Percentiles rank a stretch among this genome's conserved stretches.
Conservation (phyloP, 23 tunicate genomes). For the Diplosoma virens region DNA sequence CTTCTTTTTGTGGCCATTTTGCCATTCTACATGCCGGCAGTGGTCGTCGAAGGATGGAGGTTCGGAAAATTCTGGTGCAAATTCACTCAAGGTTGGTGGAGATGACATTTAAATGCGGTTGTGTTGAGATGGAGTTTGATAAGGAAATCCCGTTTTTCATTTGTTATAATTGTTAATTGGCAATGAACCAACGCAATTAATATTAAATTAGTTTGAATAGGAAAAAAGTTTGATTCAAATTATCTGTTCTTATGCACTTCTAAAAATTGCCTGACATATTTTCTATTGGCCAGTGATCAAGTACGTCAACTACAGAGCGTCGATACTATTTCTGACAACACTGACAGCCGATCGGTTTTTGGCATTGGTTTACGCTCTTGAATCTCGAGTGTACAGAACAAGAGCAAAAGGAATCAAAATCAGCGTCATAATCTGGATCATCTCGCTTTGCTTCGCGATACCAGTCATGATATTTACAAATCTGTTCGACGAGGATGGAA, state of each 20-base stretch:
- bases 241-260: no score
- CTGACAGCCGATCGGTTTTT: constrained; percentile 85
- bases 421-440: constrained; percentile 53
- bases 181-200: no score
- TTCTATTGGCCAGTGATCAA: constrained; percentile 50
- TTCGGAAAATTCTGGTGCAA: constrained; percentile 49
- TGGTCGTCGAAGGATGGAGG: constrained; percentile 32
- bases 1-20: constrained; percentile 57
- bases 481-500: neutral
- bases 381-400: constrained; percentile 61
- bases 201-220: no score
- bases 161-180: no score
- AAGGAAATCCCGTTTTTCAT: no score
- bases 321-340: constrained; percentile 63
- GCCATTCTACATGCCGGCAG: constrained; percentile 69
- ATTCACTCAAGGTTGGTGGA: constrained; percentile 53
- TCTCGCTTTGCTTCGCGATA: constrained; percentile 26
- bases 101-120: no score
- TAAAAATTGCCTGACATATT: no score
- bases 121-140: no score
- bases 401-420: constrained; percentile 46
- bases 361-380: constrained; percentile 66
- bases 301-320: constrained; percentile 71
- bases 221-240: no score
- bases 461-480: constrained; percentile 53